Evolutionary conservation across 2,888 invertebrate species (phyloP).

Genomic region (Chirona hameri): DNA sequence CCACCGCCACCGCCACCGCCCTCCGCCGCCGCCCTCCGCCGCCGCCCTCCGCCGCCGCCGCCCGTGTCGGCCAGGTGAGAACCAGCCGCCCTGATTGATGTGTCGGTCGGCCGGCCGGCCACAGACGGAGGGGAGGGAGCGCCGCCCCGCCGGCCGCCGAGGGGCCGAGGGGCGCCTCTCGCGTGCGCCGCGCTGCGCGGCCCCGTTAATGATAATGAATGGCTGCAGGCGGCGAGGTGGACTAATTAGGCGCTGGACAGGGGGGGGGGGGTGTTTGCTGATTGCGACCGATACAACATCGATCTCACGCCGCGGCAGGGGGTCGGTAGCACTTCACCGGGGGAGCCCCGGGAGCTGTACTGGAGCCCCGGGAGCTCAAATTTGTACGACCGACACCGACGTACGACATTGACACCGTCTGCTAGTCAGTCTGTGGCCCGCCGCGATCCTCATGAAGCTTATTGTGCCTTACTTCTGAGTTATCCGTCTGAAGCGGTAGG

Average conservation of each 20-base stretch:
- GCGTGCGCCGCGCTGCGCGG: background rate
- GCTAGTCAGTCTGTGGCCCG: too few relatives aligned
- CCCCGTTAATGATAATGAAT: constrained; percentile 2
- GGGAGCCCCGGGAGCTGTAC: too few relatives aligned
- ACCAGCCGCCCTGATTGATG: background rate
- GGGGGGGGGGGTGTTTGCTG: background rate
- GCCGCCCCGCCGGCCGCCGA: background rate
- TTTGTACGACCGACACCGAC: too few relatives aligned
- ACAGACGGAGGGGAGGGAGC: background rate
- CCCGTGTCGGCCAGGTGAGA: background rate
- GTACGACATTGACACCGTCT: too few relatives aligned
- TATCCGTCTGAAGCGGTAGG: too few relatives aligned
- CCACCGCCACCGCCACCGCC: too few relatives aligned
- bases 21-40: too few relatives aligned
- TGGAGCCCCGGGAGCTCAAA: too few relatives aligned
- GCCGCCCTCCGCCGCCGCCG: too few relatives aligned
- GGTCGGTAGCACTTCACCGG: too few relatives aligned
- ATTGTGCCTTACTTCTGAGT: too few relatives aligned
- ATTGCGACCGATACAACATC: background rate
- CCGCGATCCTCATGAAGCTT: too few relatives aligned
- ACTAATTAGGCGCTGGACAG: background rate
- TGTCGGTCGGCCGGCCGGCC: background rate
- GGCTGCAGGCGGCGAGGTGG: background rate
- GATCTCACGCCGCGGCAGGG: background rate
- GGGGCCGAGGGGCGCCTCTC: background rate